Evolutionary conservation across 2,888 invertebrate species (phyloP), one percentile per base, ranked within the genome.

Genomic region (Drosophila kambysellisi): DNA sequence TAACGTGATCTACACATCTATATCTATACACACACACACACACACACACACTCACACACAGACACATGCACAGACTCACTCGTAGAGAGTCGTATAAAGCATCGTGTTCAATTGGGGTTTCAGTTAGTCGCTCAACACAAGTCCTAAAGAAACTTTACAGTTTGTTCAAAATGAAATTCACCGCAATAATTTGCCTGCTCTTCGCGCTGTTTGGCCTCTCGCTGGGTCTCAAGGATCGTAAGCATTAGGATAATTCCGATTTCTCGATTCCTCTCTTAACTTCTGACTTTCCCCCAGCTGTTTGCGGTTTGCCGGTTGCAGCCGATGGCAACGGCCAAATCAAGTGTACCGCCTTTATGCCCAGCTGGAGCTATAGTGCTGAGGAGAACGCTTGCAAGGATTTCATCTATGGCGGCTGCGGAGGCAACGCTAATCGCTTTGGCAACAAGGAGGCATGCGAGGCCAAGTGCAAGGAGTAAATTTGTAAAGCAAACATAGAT

Each of bases 381-480:
- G 20, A 12, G 0, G 63, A 35, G 2, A 88, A 84, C 35, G 50
- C 51, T 2, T 91, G 91, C 69, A 52, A 65, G 12, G 0, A 6
- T 0, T 91, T 88, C 51, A 1, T 39, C 15, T 91, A 74, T 56
- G 89, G 89, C 41, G 90, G 91, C 11, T 91, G 91, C 53, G 83
- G 81, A 3, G 91, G 91, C 51, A 91, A 90, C 48, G 32, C 4
- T 0, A 91, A 91, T 68, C 71, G 79, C 5, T 91, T 91, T 29
- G 11, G 0, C 0, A 8, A 58, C 3, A 17, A 60, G 46, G 57
- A 57, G 0, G 53, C 6, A 0, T 91, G 91, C 56, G 83, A 88
- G 35, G 35, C 46, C 1, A 77, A 37, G 30, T 82, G 82, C 67
- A 59, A 54, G 50, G 52, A 79, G 17, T 81, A 79, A 43, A 12